Percentiles rank a stretch among this genome's conserved stretches.
These are phyloP conservation scores for Syritta pipiens DNA, from an alignment of 2,888 invertebrate species.

Conservation along the genomic window DNA sequence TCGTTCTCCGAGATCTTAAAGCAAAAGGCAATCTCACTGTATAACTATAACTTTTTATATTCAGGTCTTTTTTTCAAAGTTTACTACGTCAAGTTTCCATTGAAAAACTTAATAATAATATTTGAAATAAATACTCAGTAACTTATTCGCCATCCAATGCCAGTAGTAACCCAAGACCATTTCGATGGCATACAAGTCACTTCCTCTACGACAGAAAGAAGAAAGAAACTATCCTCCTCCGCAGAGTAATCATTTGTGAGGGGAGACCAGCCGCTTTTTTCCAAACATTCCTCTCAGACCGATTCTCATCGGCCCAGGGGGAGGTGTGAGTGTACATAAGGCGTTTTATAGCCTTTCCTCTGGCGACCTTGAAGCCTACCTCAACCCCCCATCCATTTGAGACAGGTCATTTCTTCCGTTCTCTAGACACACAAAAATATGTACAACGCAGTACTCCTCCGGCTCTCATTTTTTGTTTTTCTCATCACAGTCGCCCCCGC, in stretches of 20 bases:
- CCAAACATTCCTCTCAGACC: too few relatives aligned
- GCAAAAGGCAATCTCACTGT: too few relatives aligned
- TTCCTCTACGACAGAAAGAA: background rate
- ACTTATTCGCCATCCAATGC: too few relatives aligned
- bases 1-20: too few relatives aligned
- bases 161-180: background rate
- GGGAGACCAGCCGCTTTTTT: too few relatives aligned
- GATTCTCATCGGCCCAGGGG: background rate
- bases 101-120: too few relatives aligned
- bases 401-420: constrained; percentile 58
- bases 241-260: background rate
- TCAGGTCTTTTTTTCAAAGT: too few relatives aligned
- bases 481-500: background rate
- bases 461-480: background rate
- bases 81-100: too few relatives aligned
- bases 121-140: too few relatives aligned
- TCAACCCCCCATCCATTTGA: constrained; percentile 40
- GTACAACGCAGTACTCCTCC: background rate
- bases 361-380: constrained; percentile 57
- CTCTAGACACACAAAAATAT: constrained; percentile 48
- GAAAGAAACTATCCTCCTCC: background rate
- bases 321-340: background rate
- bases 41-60: too few relatives aligned
- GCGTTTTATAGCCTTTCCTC: constrained; percentile 6
- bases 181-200: background rate